Percentiles rank a stretch among this genome's conserved stretches.
phyloP scores from a whole-genome alignment of 2,113 vertebrate genomes.

The Corythornis cristatus region DNA sequence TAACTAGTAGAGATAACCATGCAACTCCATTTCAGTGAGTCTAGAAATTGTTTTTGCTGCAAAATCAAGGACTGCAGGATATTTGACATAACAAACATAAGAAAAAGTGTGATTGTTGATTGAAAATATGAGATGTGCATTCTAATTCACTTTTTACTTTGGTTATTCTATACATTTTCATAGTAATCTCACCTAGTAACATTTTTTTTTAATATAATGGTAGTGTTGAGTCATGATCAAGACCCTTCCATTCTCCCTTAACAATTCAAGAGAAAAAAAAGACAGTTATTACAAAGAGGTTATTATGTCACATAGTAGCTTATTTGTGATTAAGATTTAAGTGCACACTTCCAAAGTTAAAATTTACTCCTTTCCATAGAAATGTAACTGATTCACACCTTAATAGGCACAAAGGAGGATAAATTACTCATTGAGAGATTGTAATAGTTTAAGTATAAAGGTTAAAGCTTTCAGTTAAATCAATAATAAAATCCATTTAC shows the following conservation, averaged over 20 bases:
- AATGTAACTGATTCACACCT: neutral
- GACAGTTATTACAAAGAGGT: neutral
- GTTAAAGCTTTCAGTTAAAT: slow-evolving; percentile 8
- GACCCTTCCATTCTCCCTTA: neutral
- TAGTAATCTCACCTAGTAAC: neutral
- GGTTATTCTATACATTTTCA: neutral
- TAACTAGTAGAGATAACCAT: neutral
- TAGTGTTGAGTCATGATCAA: neutral
- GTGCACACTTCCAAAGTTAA: neutral
- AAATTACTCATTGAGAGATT: neutral
- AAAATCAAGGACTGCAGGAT: neutral
- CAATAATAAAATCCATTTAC: slow-evolving; percentile 5
- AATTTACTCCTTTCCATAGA: neutral
- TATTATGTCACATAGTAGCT: neutral
- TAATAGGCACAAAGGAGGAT: neutral
- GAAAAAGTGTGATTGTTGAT: neutral
- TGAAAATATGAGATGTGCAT: neutral
- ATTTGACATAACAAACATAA: neutral
- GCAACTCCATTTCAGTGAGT: neutral
- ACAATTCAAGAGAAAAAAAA: neutral
- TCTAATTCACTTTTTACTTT: neutral
- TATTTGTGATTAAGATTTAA: neutral
- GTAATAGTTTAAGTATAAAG: neutral
- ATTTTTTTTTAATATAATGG: neutral
- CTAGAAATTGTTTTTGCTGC: neutral